Evolutionary conservation across 2,888 invertebrate species (phyloP), one percentile per base, ranked within the genome.

Genomic region (Teinopalpus imperialis): DNA sequence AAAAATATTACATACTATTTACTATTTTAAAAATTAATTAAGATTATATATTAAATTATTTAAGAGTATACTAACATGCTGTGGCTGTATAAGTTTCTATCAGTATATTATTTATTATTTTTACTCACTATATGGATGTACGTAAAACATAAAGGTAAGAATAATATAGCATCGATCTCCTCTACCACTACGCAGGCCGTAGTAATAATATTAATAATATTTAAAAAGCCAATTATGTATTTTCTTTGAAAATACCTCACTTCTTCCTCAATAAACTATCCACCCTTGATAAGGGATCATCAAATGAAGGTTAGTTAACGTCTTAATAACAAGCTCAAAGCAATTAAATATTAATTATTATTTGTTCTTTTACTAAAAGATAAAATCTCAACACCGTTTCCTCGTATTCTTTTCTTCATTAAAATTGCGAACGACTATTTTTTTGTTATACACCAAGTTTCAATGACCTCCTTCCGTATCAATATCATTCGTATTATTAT

Each of bases 211-310:
- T n/a, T n/a, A 16, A 16, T 16, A 34, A 12, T 12, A 9, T 18
- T 18, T 4, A 3, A 8, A 27, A 3, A 13, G 10, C 21, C 8
- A 7, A 14, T 12, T 29, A 16, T 14, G 7, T 21, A 16, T 8
- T 37, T 12, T 36, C 16, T n/a, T 36, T 40, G 14, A 23, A 29
- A 16, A 20, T 23, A n/a, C 1, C 29, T 43, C 16, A 16, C 2
- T 30, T 30, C 45, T 24, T 34, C 26, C 24, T 39, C 7, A 44
- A 30, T 20, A 20, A 42, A 9, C 13, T 18, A 32, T 45, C 24
- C 29, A 39, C 14, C 27, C 32, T 32, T 45, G 34, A 45, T 29
- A 26, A 39, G 13, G 34, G 45, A 34, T 45, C 45, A 45, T 32
- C 21, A 16, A 9, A 40, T 26, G 32, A 45, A 45, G 45, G 45